These are phyloP conservation scores for Hydroisotoma schaefferi DNA, from an alignment of 2,888 invertebrate genomes.

Conservation along the genomic window DNA sequence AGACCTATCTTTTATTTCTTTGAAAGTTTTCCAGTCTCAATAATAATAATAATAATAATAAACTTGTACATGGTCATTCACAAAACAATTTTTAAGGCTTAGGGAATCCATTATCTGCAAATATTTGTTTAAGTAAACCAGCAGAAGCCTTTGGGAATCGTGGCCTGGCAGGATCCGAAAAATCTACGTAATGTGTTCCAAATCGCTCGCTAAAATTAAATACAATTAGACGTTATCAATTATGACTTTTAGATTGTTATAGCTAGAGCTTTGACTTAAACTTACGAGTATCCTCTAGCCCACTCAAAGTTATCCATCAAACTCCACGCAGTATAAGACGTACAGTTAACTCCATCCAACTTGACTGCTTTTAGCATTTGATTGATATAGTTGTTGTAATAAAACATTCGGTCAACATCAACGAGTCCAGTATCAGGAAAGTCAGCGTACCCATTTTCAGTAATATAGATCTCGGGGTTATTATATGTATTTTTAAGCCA, in stretches of 20 bases:
- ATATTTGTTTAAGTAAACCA: constrained; percentile 6
- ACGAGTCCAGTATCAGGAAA: constrained; percentile 22
- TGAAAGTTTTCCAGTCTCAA: too few species aligned
- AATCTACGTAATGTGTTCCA: constrained; percentile 1
- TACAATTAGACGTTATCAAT: too few species aligned
- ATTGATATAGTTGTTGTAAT: constrained; percentile 41
- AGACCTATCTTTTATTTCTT: too few species aligned
- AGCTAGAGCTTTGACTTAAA: too few species aligned
- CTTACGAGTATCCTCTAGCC: constrained; percentile 4
- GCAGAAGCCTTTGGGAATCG: constrained; percentile 18
- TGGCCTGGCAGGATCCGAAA: not conserved
- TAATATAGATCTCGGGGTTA: constrained; percentile 51
- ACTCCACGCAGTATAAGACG: constrained; percentile 25
- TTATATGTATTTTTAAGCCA: constrained; percentile 40
- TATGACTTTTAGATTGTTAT: too few species aligned
- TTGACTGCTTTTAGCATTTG: constrained; percentile 42
- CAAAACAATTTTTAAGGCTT: constrained; percentile 2
- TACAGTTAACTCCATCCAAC: constrained; percentile 38
- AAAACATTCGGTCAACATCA: constrained; percentile 41
- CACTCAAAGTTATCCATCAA: constrained; percentile 32
- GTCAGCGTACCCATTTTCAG: constrained; percentile 43
- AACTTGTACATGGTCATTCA: too few species aligned
- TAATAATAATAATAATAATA: too few species aligned
- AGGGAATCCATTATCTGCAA: constrained; percentile 20
- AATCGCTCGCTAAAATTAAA: not conserved